Evolutionary conservation across 2,797 vertebrate species (phyloP).

Genomic region (Choloepus didactylus): DNA sequence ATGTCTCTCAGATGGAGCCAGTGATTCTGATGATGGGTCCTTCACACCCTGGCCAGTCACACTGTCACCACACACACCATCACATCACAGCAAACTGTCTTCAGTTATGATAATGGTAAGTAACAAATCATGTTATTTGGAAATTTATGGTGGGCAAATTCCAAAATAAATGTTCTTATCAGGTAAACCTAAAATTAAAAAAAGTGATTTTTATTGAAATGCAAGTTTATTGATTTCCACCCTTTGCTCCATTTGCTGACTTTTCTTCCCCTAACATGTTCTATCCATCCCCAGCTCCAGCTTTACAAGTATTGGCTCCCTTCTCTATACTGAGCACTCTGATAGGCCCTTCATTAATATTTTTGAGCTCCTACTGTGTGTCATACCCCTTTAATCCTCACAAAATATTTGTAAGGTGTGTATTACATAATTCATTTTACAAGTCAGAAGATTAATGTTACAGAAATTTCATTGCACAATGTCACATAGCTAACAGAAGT

Average conservation of each 20-base stretch:
- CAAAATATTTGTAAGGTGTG: not conserved
- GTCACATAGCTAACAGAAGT: not conserved
- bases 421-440: slow-evolving; percentile 21
- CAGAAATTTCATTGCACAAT: not conserved
- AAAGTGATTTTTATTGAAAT: not conserved
- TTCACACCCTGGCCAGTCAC: not conserved
- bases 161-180: slow-evolving; percentile 39
- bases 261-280: not conserved
- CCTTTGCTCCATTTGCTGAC: not conserved
- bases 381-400: not conserved
- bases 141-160: not conserved
- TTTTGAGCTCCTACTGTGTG: not conserved
- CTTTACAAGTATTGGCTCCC: not conserved
- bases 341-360: not conserved
- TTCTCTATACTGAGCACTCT: not conserved
- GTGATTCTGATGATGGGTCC: not conserved
- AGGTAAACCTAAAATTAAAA: not conserved
- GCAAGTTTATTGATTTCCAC: not conserved
- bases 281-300: not conserved
- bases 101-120: not conserved
- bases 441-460: slow-evolving; percentile 29
- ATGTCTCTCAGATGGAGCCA: not conserved
- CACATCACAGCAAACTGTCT: not conserved
- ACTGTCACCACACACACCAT: not conserved
- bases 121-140: not conserved